A percentile compares a stretch with the other conserved stretches of the same genome.
Conservation (phyloP, 2,888 invertebrate genomes). For the Andrena bucephala region DNA sequence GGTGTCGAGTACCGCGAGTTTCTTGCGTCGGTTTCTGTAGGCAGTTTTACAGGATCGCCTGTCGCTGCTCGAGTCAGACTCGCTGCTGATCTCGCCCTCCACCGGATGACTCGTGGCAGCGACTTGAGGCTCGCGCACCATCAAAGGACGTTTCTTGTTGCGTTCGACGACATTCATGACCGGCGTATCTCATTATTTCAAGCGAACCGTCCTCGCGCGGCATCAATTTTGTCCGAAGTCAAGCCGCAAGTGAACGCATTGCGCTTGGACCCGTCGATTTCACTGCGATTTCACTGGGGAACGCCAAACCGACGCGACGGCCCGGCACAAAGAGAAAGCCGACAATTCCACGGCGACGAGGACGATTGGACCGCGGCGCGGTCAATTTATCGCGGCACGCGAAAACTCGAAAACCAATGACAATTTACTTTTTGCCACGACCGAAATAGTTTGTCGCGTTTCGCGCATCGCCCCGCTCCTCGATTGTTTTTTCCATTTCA, state of each 20-base stretch:
- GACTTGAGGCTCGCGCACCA: slow-evolving; percentile 54
- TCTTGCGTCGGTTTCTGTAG: slow-evolving; percentile 29
- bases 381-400: slow-evolving; percentile 38
- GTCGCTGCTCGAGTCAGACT: slow-evolving; percentile 46
- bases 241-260: slow-evolving; percentile 20
- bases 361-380: slow-evolving; percentile 5
- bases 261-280: slow-evolving; percentile 14
- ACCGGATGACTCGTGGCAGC: slow-evolving; percentile 16
- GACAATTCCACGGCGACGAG: neutral
- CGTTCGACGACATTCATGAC: slow-evolving; percentile 74
- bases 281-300: neutral
- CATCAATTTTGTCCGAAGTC: slow-evolving; percentile 38
- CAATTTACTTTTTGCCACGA: slow-evolving; percentile 20
- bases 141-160: slow-evolving; percentile 63
- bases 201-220: slow-evolving; percentile 47
- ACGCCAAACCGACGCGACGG: neutral
- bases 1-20: slow-evolving; percentile 25
- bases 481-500: slow-evolving; percentile 54
- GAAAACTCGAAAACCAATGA: slow-evolving; percentile 29
- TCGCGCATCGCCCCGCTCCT: slow-evolving; percentile 38
- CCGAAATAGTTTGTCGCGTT: slow-evolving; percentile 39
- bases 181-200: slow-evolving; percentile 71
- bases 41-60: slow-evolving; percentile 28
- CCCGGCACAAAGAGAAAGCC: neutral
- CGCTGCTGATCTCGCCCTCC: slow-evolving; percentile 48